Evolutionary conservation across 2,888 invertebrate species (phyloP).

Genomic region (Drosophila quinaria): DNA sequence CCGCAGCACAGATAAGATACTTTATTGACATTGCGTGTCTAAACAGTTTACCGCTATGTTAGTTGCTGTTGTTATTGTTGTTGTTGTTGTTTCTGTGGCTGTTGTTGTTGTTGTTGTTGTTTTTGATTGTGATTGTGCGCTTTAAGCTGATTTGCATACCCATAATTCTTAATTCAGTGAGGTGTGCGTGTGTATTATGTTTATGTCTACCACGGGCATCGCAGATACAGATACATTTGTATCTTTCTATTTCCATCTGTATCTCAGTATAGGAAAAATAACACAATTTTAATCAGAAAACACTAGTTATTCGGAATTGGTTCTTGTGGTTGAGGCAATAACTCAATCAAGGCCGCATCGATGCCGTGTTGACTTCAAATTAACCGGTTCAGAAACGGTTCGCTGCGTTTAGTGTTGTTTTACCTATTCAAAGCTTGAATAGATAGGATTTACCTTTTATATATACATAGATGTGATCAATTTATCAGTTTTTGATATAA

Average conservation of each 20-base stretch:
- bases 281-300: constrained; percentile 68
- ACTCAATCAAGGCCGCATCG: constrained; percentile 10
- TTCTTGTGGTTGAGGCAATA: constrained; percentile 5
- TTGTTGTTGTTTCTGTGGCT: too few relatives aligned
- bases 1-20: constrained; percentile 73
- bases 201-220: constrained; percentile 46
- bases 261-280: constrained; percentile 30
- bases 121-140: constrained; percentile 81
- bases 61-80: constrained; percentile 53
- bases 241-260: constrained; percentile 21
- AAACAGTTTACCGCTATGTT: constrained; percentile 79
- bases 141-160: constrained; percentile 78
- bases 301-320: constrained; percentile 54
- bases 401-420: not conserved
- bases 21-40: constrained; percentile 82
- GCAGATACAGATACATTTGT: constrained; percentile 38
- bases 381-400: constrained; percentile 1
- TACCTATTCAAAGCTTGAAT: not conserved
- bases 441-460: not conserved
- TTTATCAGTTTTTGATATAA: too few relatives aligned
- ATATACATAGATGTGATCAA: not conserved
- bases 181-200: constrained; percentile 60
- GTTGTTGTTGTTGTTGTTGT: constrained; percentile 57
- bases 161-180: constrained; percentile 74
- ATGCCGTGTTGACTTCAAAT: not conserved